phyloP scores from a whole-genome alignment of 2,113 vertebrate genomes.

The Monopterus albus region DNA sequence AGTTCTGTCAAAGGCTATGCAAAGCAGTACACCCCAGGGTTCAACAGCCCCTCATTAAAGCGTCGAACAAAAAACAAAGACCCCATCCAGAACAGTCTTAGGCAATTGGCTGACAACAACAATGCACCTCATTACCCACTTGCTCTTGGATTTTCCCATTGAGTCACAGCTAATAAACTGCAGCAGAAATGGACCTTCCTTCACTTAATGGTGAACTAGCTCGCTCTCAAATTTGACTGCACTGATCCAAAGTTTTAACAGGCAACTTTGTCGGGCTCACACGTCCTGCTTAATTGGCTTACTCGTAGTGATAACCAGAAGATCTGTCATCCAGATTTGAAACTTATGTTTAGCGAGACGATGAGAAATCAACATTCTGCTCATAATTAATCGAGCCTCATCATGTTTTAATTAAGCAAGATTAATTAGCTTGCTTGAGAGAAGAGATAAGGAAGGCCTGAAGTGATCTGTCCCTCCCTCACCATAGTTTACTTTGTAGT shows the following conservation, averaged over 20 bases:
- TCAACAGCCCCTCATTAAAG: constrained; percentile 62
- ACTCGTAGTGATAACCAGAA: constrained; percentile 17
- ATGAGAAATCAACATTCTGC: constrained; percentile 61
- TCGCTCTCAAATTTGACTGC: constrained; percentile 14
- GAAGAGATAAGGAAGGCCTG: constrained; percentile 51
- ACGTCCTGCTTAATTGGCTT: constrained; percentile 70
- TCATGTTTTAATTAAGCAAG: constrained; percentile 78
- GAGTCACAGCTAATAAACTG: constrained; percentile 34
- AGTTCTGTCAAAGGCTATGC: constrained; percentile 43
- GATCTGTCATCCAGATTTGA: constrained; percentile 60
- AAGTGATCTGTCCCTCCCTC: constrained; percentile 36
- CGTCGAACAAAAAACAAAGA: constrained; percentile 62
- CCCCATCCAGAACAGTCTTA: constrained; percentile 36
- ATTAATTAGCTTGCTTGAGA: constrained; percentile 70
- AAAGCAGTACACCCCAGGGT: constrained; percentile 56
- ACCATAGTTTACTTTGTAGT: constrained; percentile 35
- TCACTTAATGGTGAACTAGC: constrained; percentile 29
- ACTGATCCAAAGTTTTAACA: constrained; percentile 63
- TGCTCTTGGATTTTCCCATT: constrained; percentile 22
- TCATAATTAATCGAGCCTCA: constrained; percentile 65
- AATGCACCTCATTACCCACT: constrained; percentile 46
- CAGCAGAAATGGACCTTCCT: constrained; percentile 30
- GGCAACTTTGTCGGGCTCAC: constrained; percentile 41
- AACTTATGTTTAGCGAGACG: constrained; percentile 62
- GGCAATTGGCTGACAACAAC: constrained; percentile 29